phyloP scores from a whole-genome alignment of 2,888 invertebrate species.

The Apamea sordens region DNA sequence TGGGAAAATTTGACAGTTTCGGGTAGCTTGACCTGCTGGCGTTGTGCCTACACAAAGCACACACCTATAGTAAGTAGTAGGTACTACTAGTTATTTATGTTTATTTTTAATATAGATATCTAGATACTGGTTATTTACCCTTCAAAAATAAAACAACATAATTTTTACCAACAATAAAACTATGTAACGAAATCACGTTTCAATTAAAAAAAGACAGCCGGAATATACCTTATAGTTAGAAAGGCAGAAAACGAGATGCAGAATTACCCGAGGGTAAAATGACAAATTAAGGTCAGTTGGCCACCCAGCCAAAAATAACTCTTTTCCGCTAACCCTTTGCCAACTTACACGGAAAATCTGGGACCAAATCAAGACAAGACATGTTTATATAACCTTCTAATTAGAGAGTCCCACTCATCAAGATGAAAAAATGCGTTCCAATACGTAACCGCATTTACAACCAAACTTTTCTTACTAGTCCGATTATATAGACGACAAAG shows the following conservation, averaged over 20 bases:
- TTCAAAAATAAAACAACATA: neutral
- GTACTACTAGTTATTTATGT: too few relatives aligned
- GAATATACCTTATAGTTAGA: conserved; percentile 4
- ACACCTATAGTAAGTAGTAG: too few relatives aligned
- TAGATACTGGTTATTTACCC: neutral
- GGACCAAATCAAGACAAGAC: neutral
- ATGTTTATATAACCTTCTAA: conserved; percentile 25
- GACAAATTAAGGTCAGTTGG: conserved; percentile 32
- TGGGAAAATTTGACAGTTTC: too few relatives aligned
- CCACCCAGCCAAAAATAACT: conserved; percentile 29
- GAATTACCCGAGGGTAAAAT: conserved; percentile 23
- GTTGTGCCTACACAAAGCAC: neutral
- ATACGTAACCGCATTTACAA: conserved; percentile 18
- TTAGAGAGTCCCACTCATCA: conserved; percentile 3
- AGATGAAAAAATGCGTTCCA: conserved; percentile 17
- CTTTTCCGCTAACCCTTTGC: conserved; percentile 27
- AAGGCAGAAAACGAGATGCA: conserved; percentile 12
- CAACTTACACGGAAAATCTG: conserved; percentile 4
- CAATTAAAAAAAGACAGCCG: conserved; percentile 8
- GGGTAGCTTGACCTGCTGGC: too few relatives aligned
- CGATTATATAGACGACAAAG: conserved; percentile 25
- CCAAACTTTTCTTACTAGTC: conserved; percentile 36
- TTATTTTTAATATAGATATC: too few relatives aligned
- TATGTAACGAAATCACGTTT: conserved; percentile 10
- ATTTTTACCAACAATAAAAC: neutral